Evolutionary conservation across 2,797 vertebrate genomes (phyloP).

Genomic region (Aldrovandia affinis): DNA sequence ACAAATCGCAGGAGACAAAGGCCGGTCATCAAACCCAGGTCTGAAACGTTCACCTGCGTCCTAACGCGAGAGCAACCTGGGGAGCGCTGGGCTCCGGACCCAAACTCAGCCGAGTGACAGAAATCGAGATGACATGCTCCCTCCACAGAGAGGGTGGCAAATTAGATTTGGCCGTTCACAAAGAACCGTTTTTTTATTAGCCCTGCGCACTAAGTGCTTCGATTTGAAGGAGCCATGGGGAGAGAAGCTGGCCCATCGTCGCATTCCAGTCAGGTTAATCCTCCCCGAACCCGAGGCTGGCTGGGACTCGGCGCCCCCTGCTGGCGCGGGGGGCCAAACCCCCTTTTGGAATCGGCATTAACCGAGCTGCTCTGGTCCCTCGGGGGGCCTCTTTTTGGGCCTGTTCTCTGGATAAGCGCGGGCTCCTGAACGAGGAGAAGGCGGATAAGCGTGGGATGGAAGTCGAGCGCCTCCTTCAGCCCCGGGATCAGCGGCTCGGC

Average conservation of each 20-base stretch:
- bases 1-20: background rate
- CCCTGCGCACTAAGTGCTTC: conserved; percentile 42
- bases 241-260: conserved; percentile 45
- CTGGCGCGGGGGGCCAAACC: conserved; percentile 28
- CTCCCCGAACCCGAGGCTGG: conserved; percentile 35
- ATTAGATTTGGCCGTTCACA: conserved; percentile 48
- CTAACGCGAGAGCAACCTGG: conserved; percentile 45
- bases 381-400: background rate
- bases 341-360: background rate
- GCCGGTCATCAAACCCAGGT: background rate
- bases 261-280: conserved; percentile 62
- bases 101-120: conserved; percentile 37
- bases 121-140: conserved; percentile 43
- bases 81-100: conserved; percentile 19
- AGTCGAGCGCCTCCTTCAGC: background rate
- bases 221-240: conserved; percentile 13
- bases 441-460: background rate
- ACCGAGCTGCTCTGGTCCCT: background rate
- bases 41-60: conserved; percentile 5
- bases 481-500: background rate
- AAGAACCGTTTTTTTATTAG: conserved; percentile 53
- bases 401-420: background rate
- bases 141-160: conserved; percentile 46
- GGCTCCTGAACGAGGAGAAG: background rate
- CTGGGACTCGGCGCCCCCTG: background rate